Base-by-base conservation (phyloP, 2,113 vertebrate species). In the Acinonyx jubatus region DNA sequence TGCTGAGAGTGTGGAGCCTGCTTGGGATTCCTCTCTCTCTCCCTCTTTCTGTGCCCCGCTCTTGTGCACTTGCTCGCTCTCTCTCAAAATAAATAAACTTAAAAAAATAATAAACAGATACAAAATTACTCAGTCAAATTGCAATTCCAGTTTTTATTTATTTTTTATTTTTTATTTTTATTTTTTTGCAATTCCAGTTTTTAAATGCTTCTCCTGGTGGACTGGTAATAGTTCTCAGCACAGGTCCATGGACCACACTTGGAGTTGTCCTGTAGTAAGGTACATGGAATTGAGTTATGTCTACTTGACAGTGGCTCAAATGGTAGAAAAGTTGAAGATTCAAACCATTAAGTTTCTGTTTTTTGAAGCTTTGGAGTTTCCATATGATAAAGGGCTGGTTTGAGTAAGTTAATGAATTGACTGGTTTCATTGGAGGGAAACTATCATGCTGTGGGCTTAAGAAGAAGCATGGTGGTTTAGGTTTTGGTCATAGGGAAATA, bases 401-500 rank as follows among this genome's bases (percentile, higher is more conserved):
- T 65, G 50, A 84, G 63, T 80, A 73, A 33, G 50, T 84, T 57
- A 13, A 31, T 55, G 78, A 71, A 65, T 86, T 23, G 48, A 88
- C 25, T 61, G 52, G 38, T 52, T 96, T 48, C 41, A n/a, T 4
- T 31, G 15, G 13, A 81, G 18, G 13, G 27, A 88, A 76, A 82
- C 10, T 52, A 48, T 36, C 16, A n/a, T 65, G 16, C 23, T n/a
- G 29, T 74, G 48, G 68, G 36, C 63, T 89, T 71, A 27, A 87
- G 55, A 87, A 86, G 29, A 45, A 25, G 50, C 3, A 14, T 78
- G 8, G 74, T 74, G 29, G n/a, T 50, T 76, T 48, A 36, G 18
- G 21, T 52, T 96, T 94, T 92, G 33, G 74, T 87, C 65, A 38
- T 27, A 96, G 80, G 55, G 36, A 94, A 92, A 57, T 27, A 57